phyloP scores from a whole-genome alignment of 2,888 invertebrate species.

The Scaptomyza flava region DNA sequence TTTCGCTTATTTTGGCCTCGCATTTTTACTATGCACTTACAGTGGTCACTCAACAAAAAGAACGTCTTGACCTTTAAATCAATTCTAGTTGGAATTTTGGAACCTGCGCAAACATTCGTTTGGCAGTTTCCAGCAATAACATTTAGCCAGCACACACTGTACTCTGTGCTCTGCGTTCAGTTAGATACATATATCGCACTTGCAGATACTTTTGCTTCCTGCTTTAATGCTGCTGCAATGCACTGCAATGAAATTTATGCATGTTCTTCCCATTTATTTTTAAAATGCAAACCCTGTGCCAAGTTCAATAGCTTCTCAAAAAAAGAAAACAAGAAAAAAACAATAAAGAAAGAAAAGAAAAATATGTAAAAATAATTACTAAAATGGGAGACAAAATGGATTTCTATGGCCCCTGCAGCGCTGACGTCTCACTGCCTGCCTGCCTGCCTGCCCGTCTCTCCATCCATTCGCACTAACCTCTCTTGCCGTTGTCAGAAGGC shows the following conservation, averaged over 20 bases:
- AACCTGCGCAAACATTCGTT: too few species aligned
- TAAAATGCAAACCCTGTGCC: constrained; percentile 73
- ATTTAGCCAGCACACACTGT: neutral
- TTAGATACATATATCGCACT: constrained; percentile 14
- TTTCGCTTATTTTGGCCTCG: constrained; percentile 47
- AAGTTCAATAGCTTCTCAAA: constrained; percentile 76
- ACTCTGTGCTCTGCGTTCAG: neutral
- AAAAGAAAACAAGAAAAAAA: constrained; percentile 6
- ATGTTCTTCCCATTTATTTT: constrained; percentile 55
- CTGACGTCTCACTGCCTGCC: constrained; percentile 18
- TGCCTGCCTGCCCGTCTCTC: constrained; percentile 6
- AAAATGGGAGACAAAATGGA: constrained; percentile 64
- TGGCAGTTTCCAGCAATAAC: neutral
- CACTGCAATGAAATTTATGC: constrained; percentile 46
- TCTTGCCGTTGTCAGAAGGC: constrained; percentile 8
- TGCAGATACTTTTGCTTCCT: constrained; percentile 53
- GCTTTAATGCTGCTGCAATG: constrained; percentile 35
- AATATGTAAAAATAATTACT: constrained; percentile 65
- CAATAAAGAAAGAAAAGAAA: constrained; percentile 8
- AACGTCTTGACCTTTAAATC: neutral
- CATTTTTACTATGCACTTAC: constrained; percentile 25
- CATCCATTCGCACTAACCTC: neutral
- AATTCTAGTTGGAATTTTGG: too few species aligned
- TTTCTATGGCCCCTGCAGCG: constrained; percentile 61
- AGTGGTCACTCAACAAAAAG: neutral